Evolutionary conservation across 2,888 invertebrate genomes (phyloP).

Genomic region (Leptarthrus brevirostris): DNA sequence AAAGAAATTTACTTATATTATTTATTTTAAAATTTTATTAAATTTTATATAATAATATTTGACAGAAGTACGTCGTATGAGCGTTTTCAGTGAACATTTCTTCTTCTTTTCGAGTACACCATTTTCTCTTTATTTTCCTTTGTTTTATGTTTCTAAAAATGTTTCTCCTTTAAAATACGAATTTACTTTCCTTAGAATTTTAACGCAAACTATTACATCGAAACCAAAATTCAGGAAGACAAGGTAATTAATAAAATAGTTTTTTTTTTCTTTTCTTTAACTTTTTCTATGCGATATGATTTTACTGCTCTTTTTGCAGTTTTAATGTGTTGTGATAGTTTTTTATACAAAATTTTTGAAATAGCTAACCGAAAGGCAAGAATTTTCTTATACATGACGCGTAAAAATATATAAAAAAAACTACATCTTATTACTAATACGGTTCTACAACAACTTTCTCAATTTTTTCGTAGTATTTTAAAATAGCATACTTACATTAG

Average conservation of each 20-base stretch:
- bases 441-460: no score
- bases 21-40: conserved; percentile 23
- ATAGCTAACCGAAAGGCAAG: conserved; percentile 19
- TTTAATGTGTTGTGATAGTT: conserved; percentile 39
- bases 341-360: conserved; percentile 26
- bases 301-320: conserved; percentile 34
- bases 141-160: conserved; percentile 19
- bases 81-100: conserved; percentile 48
- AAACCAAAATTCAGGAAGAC: conserved; percentile 13
- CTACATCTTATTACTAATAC: no score
- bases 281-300: conserved; percentile 30
- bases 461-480: no score
- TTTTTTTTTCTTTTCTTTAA: background rate
- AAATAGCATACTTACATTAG: no score
- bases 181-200: conserved; percentile 14
- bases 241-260: conserved; percentile 30
- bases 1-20: conserved; percentile 17
- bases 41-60: conserved; percentile 15
- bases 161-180: conserved; percentile 24
- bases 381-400: conserved; percentile 21
- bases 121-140: conserved; percentile 21
- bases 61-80: conserved; percentile 23
- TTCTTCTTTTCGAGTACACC: background rate
- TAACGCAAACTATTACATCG: conserved; percentile 18
- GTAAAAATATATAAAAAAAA: no score